A percentile compares a stretch with the other conserved stretches of the same genome.
These are phyloP conservation scores for Crossaster papposus DNA, from an alignment of 53 echinoderm and acorn worm species.

Conservation along the genomic window DNA sequence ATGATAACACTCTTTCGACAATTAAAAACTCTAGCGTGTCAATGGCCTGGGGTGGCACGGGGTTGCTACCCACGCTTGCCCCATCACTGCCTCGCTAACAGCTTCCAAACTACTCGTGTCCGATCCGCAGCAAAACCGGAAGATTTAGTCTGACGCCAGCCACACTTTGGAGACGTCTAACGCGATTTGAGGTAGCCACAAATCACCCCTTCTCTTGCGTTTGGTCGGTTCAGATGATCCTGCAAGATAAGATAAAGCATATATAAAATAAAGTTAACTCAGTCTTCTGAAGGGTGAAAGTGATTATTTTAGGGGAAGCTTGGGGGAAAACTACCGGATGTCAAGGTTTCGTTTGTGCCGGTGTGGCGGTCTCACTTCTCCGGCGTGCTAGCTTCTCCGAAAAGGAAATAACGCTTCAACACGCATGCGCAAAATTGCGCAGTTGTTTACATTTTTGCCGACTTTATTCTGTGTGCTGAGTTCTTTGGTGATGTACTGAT, in stretches of 20 bases:
- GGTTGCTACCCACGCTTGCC: constrained; percentile 27
- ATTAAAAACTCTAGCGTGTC: constrained; percentile 50
- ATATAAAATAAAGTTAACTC: no score
- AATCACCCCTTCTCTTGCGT: constrained; percentile 23
- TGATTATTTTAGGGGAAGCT: constrained; percentile 1
- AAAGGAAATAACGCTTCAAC: no score
- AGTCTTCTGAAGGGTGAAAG: background rate
- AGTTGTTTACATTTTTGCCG: no score
- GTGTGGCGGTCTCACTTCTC: no score
- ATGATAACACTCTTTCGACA: constrained; percentile 43
- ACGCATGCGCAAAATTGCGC: no score
- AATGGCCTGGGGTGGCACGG: background rate
- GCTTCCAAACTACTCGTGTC: background rate
- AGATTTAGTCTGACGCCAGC: constrained; percentile 17
- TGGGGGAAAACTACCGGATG: background rate
- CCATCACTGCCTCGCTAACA: background rate
- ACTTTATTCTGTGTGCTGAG: no score
- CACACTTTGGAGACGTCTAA: background rate
- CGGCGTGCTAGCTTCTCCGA: no score
- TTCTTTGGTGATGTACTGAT: no score
- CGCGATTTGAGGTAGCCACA: constrained; percentile 14
- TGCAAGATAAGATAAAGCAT: constrained; percentile 47
- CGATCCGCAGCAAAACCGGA: background rate
- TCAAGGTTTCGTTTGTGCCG: background rate
- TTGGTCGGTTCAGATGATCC: constrained; percentile 36